These are phyloP conservation scores for Belonocnema kinseyi DNA, from an alignment of 1,140 invertebrate species.

Conservation along the genomic window DNA sequence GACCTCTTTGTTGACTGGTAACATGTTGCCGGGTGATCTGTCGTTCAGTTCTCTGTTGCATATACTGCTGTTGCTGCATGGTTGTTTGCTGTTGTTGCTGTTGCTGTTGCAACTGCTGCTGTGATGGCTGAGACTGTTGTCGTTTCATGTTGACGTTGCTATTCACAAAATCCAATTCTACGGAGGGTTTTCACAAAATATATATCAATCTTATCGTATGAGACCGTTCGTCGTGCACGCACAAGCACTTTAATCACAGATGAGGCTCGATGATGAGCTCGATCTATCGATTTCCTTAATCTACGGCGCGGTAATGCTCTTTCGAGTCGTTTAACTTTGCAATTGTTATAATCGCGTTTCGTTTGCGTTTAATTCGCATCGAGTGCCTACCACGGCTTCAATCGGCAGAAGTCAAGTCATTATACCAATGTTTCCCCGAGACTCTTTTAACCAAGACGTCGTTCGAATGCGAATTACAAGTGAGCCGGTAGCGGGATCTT, in stretches of 20 bases:
- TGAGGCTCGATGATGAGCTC: slow-evolving; percentile 30
- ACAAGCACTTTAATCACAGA: slow-evolving; percentile 59
- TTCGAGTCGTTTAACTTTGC: slow-evolving; percentile 46
- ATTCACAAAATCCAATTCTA: slow-evolving; percentile 52
- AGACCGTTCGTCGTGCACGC: slow-evolving; percentile 46
- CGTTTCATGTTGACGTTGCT: slow-evolving; percentile 74
- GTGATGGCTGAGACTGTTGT: slow-evolving; percentile 73
- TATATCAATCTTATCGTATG: neutral
- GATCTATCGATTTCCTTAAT: slow-evolving; percentile 21
- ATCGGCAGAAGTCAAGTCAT: slow-evolving; percentile 88
- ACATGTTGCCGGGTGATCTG: slow-evolving; percentile 84
- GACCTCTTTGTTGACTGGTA: slow-evolving; percentile 87
- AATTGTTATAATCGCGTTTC: slow-evolving; percentile 42
- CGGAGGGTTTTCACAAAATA: slow-evolving; percentile 39
- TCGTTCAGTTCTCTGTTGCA: slow-evolving; percentile 85
- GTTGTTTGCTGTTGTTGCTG: slow-evolving; percentile 60
- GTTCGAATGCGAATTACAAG: slow-evolving; percentile 90
- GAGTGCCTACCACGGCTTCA: slow-evolving; percentile 77
- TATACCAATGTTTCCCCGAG: slow-evolving; percentile 81
- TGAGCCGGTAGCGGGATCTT: slow-evolving; percentile 68
- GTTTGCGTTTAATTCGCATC: slow-evolving; percentile 44
- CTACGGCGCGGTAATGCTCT: slow-evolving; percentile 43
- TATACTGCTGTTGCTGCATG: slow-evolving; percentile 73
- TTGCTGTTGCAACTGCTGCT: slow-evolving; percentile 65
- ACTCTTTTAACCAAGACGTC: slow-evolving; percentile 89